Evolutionary conservation across 2,797 vertebrate genomes (phyloP).

Genomic region (Oceanodroma leucorhoa): DNA sequence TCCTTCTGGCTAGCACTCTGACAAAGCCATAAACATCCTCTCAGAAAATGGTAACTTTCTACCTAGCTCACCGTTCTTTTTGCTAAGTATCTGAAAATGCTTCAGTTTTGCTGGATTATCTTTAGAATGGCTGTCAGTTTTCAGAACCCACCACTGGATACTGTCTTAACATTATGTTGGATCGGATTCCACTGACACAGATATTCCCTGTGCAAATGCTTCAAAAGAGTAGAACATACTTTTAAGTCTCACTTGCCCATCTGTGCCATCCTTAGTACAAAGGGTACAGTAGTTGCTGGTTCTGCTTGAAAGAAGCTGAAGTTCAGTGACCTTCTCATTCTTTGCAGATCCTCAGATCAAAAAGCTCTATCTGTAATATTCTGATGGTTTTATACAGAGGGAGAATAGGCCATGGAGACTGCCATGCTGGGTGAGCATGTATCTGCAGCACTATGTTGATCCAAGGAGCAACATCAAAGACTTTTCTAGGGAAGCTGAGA

Average conservation of each 20-base stretch:
- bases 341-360: neutral
- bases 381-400: neutral
- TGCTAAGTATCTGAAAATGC: neutral
- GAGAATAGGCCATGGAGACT: neutral
- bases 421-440: neutral
- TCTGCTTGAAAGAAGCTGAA: neutral
- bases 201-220: neutral
- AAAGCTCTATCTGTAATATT: neutral
- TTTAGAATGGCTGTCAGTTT: neutral
- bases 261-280: neutral
- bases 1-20: neutral
- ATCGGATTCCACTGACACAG: fast-evolving
- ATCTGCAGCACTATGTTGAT: neutral
- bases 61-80: neutral
- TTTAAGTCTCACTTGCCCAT: neutral
- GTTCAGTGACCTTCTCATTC: neutral
- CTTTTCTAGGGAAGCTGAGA: neutral
- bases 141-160: neutral
- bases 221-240: neutral
- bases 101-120: neutral
- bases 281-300: neutral
- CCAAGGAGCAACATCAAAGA: neutral
- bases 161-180: neutral
- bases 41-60: neutral
- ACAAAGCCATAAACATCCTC: neutral